These are phyloP conservation scores for Steatocranus sp. DNA, from an alignment of 2,797 vertebrate species.

Conservation along the genomic window DNA sequence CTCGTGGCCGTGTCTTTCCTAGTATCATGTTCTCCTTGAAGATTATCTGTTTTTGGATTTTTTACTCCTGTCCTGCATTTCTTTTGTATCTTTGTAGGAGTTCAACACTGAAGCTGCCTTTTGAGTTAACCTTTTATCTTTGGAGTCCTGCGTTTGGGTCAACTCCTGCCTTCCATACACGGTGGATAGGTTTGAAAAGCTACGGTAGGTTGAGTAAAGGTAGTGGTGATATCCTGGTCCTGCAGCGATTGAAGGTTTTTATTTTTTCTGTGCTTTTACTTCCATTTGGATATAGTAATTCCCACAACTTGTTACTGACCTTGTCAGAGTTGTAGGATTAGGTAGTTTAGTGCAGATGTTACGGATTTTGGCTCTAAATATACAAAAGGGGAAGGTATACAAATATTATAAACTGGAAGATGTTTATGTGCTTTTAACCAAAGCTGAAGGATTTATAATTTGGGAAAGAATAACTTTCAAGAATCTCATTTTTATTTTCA, in stretches of 20 bases:
- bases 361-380: neutral
- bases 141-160: neutral
- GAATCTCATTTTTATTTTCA: neutral
- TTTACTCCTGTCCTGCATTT: neutral
- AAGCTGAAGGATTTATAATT: neutral
- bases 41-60: neutral
- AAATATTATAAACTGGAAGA: neutral
- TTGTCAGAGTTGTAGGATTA: neutral
- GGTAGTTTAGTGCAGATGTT: neutral
- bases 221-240: neutral
- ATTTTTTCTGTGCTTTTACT: neutral
- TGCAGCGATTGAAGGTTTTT: neutral
- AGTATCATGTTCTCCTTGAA: neutral
- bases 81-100: neutral
- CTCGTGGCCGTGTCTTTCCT: neutral
- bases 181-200: neutral
- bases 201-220: neutral
- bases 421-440: neutral
- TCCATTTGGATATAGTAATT: neutral
- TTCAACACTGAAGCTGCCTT: neutral
- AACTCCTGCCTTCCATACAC: neutral
- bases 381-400: neutral
- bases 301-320: neutral
- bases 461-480: neutral
- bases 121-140: neutral